Base-by-base conservation (phyloP, 2,888 invertebrate species). In the Meteorus cinctellus region DNA sequence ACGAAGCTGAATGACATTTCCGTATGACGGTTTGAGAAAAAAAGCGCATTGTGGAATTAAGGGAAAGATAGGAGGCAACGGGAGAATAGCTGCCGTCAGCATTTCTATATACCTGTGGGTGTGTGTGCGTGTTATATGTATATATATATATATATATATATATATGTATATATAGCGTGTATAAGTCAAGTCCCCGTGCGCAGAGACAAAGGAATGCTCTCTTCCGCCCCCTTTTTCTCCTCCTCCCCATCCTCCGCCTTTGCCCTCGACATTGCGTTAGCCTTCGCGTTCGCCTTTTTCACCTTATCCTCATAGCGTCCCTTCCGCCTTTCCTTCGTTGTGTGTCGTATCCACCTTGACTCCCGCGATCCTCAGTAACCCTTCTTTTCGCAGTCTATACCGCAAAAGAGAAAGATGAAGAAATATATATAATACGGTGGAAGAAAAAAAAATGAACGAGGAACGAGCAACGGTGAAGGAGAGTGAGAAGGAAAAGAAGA, bases 161-260 rank as follows among this genome's bases (percentile, higher is more conserved):
- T 70, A 78, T 71, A 48, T 76, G 41, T 24, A 1, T 62, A 24
- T 72, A 29, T 62, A 62, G 41, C 60, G n/a, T 83, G 85, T 83
- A 84, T 34, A 34, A 34, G 34, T 6, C 84, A 83, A 83, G 83
- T 82, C 81, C 82, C 81, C 82, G 84, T 83, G 85, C 83, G 85
- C 85, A 86, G 87, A 89, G 88, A 89, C 89, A 89, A 89, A 89
- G 88, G 88, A 89, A 88, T 86, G 84, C 83, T 84, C 85, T 76
- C 78, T 75, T 82, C 72, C 72, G 59, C 59, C 12, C 41, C 41
- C 41, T 41, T 24, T 24, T 24, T 24, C 24, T 24, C 24, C 85
- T 75, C 78, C 76, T 82, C 74, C 72, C 59, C 62, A 0, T 12
- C 12, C 12, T 41, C 12, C 41, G 12, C 8, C 41, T 41, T 41